These are phyloP conservation scores for Tupiocoris notatus DNA, from an alignment of 2,888 invertebrate species.

Conservation along the genomic window DNA sequence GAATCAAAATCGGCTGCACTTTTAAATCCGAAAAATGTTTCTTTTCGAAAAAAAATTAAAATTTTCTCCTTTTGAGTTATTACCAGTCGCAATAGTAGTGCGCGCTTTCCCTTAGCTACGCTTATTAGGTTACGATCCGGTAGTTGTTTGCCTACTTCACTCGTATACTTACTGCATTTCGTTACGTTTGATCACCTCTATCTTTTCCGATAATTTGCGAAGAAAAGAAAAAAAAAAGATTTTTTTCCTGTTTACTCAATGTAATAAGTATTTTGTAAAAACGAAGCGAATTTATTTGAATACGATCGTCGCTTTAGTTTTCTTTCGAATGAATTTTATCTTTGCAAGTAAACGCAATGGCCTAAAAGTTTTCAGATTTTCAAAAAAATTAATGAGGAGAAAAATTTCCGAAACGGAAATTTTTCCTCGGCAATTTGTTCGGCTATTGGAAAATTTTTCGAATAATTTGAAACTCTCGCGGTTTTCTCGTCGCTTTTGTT, in stretches of 20 bases:
- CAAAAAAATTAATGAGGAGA: neutral
- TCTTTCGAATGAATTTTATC: constrained; percentile 23
- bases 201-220: neutral
- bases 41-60: too few relatives aligned
- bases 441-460: too few relatives aligned
- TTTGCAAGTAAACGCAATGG: constrained; percentile 29
- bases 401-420: neutral
- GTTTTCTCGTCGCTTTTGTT: neutral
- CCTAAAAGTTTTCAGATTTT: constrained; percentile 20
- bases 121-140: constrained; percentile 32
- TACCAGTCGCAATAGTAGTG: too few relatives aligned
- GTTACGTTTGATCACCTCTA: neutral
- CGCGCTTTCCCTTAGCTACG: constrained; percentile 19
- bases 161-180: neutral
- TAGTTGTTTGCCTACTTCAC: neutral
- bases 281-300: too few relatives aligned
- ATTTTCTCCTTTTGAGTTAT: too few relatives aligned
- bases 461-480: too few relatives aligned
- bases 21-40: too few relatives aligned
- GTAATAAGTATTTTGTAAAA: too few relatives aligned
- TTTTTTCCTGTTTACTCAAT: constrained; percentile 1
- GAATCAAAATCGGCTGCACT: too few relatives aligned
- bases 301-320: too few relatives aligned
- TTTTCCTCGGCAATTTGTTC: neutral
- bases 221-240: too few relatives aligned